phyloP scores from a whole-genome alignment of 2,888 invertebrate genomes.

The Xestia c-nigrum region DNA sequence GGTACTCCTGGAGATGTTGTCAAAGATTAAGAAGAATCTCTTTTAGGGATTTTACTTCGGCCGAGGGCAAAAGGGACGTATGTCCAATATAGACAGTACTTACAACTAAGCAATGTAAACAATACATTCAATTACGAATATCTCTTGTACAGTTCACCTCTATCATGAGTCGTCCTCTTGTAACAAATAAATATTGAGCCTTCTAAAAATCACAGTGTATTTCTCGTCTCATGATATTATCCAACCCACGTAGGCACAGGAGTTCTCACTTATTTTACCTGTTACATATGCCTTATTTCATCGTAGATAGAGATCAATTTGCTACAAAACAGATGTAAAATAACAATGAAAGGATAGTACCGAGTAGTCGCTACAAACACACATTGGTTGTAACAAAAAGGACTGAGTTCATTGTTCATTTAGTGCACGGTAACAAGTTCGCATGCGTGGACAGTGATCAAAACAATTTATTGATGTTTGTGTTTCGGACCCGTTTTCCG shows the following conservation, averaged over 20 bases:
- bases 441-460: not conserved
- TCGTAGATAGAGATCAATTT: not conserved
- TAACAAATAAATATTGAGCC: constrained; percentile 16
- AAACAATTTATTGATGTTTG: constrained; percentile 1
- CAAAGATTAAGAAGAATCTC: constrained; percentile 14
- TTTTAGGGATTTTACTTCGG: constrained; percentile 8
- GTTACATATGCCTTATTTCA: not conserved
- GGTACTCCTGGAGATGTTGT: constrained; percentile 31
- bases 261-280: not conserved
- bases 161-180: not conserved
- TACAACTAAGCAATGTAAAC: constrained; percentile 1
- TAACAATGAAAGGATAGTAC: not conserved
- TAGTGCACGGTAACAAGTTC: not conserved
- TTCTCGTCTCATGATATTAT: constrained; percentile 12
- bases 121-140: constrained; percentile 21
- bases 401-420: constrained; percentile 1
- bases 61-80: not conserved
- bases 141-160: not conserved
- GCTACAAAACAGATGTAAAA: not conserved
- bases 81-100: constrained; percentile 2
- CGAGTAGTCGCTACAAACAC: not conserved
- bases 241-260: not conserved
- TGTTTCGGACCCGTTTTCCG: not conserved
- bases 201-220: constrained; percentile 32
- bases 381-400: constrained; percentile 1